These are phyloP conservation scores for Hipparchia semele DNA, from an alignment of 2,888 invertebrate genomes.

Conservation along the genomic window DNA sequence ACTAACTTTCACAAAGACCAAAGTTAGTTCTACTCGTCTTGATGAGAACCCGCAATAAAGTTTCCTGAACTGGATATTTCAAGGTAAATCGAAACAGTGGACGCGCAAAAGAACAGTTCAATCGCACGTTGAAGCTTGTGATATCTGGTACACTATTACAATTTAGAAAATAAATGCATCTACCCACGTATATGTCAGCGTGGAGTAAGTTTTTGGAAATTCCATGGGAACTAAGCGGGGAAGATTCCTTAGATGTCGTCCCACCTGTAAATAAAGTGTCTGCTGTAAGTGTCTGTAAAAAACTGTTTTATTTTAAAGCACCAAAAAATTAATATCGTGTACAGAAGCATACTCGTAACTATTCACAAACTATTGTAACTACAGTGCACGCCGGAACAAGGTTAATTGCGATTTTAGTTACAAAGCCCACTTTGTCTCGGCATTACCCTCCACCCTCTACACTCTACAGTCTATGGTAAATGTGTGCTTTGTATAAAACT, in stretches of 20 bases:
- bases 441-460: neutral
- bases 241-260: no score
- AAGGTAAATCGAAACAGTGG: constrained; percentile 24
- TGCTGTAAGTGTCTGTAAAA: no score
- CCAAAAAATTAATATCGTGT: neutral
- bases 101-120: neutral
- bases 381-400: neutral
- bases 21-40: constrained; percentile 30
- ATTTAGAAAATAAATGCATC: neutral
- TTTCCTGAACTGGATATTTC: constrained; percentile 25
- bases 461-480: neutral
- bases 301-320: no score
- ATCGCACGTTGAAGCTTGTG: neutral
- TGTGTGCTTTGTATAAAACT: constrained; percentile 2
- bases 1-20: constrained; percentile 25
- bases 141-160: no score
- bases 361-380: neutral
- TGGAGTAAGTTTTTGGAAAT: no score
- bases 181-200: no score
- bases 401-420: constrained; percentile 25
- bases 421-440: constrained; percentile 12
- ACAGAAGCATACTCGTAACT: neutral
- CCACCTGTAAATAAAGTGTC: no score
- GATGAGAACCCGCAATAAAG: constrained; percentile 30
- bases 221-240: no score